Conservation (phyloP, 2,888 invertebrate genomes). For the Epirrhoe tristata region DNA sequence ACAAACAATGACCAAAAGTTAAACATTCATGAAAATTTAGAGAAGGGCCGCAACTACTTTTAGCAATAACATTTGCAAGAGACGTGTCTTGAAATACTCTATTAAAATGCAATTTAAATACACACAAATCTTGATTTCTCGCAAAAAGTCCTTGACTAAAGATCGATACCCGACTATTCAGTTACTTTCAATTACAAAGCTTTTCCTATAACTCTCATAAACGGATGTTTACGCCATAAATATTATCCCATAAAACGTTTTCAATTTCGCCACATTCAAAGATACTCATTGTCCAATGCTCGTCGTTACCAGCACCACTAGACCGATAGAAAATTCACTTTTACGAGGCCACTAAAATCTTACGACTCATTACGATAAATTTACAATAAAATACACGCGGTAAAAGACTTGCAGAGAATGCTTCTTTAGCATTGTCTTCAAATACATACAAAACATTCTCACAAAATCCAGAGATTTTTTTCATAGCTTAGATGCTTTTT, state of each 20-base stretch:
- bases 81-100: too few relatives aligned
- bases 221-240: neutral
- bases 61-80: too few relatives aligned
- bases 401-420: slow-evolving; percentile 60
- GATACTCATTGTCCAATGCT: slow-evolving; percentile 47
- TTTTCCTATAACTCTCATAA: neutral
- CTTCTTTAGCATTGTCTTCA: slow-evolving; percentile 60
- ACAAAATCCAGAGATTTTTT: slow-evolving; percentile 2
- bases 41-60: too few relatives aligned
- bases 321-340: slow-evolving; percentile 65
- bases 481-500: neutral
- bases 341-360: slow-evolving; percentile 75
- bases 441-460: slow-evolving; percentile 3
- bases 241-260: neutral
- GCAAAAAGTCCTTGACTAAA: neutral
- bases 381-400: slow-evolving; percentile 69
- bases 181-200: neutral
- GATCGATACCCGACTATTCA: neutral
- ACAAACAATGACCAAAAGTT: too few relatives aligned
- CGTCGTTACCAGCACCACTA: slow-evolving; percentile 50
- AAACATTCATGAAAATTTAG: too few relatives aligned
- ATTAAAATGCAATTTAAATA: too few relatives aligned
- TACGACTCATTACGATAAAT: slow-evolving; percentile 76
- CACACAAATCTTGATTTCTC: too few relatives aligned
- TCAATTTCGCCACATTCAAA: slow-evolving; percentile 6